Evolutionary conservation across 2,888 invertebrate species (phyloP).

Genomic region (Philhelius pedissequus): DNA sequence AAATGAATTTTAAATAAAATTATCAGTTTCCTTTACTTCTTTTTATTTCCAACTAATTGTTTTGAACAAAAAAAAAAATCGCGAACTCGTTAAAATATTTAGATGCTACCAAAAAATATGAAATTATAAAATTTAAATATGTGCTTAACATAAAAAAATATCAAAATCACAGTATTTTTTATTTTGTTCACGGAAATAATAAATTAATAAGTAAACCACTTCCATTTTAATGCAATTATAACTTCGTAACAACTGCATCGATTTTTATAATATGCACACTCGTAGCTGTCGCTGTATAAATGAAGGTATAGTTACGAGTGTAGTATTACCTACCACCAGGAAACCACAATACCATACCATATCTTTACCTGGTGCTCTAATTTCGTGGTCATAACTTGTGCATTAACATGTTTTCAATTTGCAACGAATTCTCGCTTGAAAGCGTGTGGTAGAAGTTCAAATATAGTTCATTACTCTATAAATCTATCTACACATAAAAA

Average conservation of each 20-base stretch:
- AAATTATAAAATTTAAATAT: neutral
- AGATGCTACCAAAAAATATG: neutral
- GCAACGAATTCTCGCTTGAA: neutral
- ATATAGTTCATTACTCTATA: conserved; percentile 37
- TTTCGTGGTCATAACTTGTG: conserved; percentile 48
- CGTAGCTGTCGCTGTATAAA: neutral
- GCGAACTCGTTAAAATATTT: too few species aligned
- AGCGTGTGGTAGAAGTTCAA: neutral
- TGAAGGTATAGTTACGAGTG: neutral
- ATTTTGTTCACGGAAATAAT: neutral
- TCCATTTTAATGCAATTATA: conserved; percentile 2
- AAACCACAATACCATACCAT: neutral
- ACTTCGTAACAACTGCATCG: neutral
- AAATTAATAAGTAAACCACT: neutral
- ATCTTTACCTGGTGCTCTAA: conserved; percentile 41
- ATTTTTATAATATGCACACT: neutral
- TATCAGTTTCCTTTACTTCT: too few species aligned
- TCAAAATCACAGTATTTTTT: neutral
- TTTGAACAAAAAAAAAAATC: too few species aligned
- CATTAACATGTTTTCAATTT: conserved; percentile 27
- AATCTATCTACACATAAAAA: neutral
- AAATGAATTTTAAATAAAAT: neutral
- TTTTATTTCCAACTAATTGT: too few species aligned
- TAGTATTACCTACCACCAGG: conserved; percentile 2
- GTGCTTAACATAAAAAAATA: neutral